These are phyloP conservation scores for Sycophila texana DNA, from an alignment of 2,888 invertebrate genomes.

Conservation along the genomic window DNA sequence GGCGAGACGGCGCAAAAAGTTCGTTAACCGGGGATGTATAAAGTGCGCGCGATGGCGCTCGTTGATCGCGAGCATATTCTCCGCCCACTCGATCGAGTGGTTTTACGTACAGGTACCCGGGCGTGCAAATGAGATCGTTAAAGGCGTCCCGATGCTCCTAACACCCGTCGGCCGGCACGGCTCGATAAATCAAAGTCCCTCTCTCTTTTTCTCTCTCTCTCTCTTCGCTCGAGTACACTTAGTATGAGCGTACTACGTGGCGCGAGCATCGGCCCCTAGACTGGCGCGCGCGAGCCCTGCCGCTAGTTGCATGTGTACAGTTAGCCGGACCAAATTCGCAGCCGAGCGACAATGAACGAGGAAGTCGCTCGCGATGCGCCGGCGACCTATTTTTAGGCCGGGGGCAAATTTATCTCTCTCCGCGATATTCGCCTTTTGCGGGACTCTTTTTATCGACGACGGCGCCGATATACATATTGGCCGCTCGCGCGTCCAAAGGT, in stretches of 20 bases:
- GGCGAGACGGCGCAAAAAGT: not conserved
- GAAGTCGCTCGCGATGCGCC: slow-evolving; percentile 59
- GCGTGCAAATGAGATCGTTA: slow-evolving; percentile 58
- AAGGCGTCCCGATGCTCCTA: slow-evolving; percentile 58
- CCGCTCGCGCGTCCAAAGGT: not conserved
- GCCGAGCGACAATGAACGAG: slow-evolving; percentile 70
- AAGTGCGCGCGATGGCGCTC: not conserved
- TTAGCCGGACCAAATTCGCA: slow-evolving; percentile 74
- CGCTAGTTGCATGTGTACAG: slow-evolving; percentile 69
- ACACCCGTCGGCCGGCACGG: slow-evolving; percentile 48
- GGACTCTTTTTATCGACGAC: slow-evolving; percentile 5
- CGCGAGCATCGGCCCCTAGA: slow-evolving; percentile 15
- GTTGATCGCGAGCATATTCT: not conserved
- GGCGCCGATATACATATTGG: no score
- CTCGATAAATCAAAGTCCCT: slow-evolving; percentile 63
- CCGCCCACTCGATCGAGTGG: slow-evolving; percentile 3
- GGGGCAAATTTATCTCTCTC: not conserved
- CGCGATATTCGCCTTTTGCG: not conserved
- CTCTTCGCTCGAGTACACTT: not conserved
- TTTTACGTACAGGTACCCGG: not conserved
- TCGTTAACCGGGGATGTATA: no score
- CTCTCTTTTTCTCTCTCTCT: slow-evolving; percentile 20
- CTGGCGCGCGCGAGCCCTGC: slow-evolving; percentile 11
- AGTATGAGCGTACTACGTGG: not conserved
- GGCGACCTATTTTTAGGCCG: slow-evolving; percentile 67